Conservation (phyloP, 1,140 invertebrate genomes). For the Aphis gossypii region DNA sequence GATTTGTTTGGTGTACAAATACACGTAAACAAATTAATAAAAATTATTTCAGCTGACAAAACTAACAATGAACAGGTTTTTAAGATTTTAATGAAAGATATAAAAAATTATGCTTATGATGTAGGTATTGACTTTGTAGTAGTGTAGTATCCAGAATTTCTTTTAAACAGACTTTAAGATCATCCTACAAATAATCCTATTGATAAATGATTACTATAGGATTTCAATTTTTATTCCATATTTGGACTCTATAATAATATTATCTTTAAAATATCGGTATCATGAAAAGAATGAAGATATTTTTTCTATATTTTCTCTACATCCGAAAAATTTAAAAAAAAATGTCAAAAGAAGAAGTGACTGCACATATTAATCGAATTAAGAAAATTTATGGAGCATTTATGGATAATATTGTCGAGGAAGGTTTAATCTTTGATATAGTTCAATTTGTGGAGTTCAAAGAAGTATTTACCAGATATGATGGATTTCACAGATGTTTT, state of each 20-base stretch:
- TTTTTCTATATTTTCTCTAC: constrained; percentile 5
- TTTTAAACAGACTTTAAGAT: not conserved
- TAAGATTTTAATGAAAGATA: not conserved
- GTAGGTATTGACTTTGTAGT: not conserved
- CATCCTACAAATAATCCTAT: not conserved
- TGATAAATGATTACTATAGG: not conserved
- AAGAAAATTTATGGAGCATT: not conserved
- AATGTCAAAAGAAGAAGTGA: not conserved
- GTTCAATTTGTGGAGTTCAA: constrained; percentile 7
- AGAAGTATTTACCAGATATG: not conserved
- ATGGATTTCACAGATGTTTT: not conserved
- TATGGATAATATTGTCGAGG: not conserved
- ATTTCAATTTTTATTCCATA: not conserved
- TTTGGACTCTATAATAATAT: not conserved
- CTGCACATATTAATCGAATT: not conserved
- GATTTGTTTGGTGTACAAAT: not conserved
- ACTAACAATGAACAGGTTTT: not conserved
- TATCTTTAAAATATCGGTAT: not conserved
- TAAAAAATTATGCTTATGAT: constrained; percentile 2
- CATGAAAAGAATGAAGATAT: not conserved
- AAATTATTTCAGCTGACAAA: not conserved
- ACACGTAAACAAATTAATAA: not conserved
- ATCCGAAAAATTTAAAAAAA: not conserved
- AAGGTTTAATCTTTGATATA: not conserved
- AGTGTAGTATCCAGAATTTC: not conserved